Base-by-base conservation (phyloP, 2,113 vertebrate species). In the Cyanistes caeruleus region DNA sequence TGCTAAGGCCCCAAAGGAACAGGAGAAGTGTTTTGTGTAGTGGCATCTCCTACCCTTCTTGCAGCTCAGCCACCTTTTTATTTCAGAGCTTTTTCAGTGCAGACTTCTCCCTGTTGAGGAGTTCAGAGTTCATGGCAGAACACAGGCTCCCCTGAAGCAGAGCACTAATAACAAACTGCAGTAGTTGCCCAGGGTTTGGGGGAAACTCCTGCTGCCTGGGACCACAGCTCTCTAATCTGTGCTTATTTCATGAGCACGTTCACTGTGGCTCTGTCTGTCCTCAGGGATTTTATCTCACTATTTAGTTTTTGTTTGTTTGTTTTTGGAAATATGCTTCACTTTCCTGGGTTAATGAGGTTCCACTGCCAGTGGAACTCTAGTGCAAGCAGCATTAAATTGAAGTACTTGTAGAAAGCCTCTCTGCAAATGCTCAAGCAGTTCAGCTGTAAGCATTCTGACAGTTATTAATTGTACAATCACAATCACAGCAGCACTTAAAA, bases 301-400 rank as follows among this genome's bases (percentile, higher is more conserved):
- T 67, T 90, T 87, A 5, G 8, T 41, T 24, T 82, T 68, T 63
- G 41, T 58, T 87, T 70, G 30, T 44, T 81, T 87, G 60, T 30
- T 91, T 85, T 92, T 1, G 6, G 56, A 81, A 84, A 56, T 64
- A 33, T 78, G 56, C 48, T 92, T 65, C 39, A 15, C 60, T 92
- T 89, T 59, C 13, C 30, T 1, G 2, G 14, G 52, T 59, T 84
- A 84, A 44, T 81, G 68, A 93, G 52, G 35, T 89, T 94, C 70
- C 46, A 76, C 69, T 69, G 49, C 23, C 27, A 68, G 39, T 65
- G 75, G 43, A 83, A 51, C 51, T 88, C 39, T 25, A 63, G 46
- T 49, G 49, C 53, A 82, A 64, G 67, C 43, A 90, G 49, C n/a
- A 65, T 85, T 90, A 65, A 83, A 83, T 22, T 65, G 28, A 79